A percentile compares a stretch with the other conserved stretches of the same genome.
Evolutionary conservation across 2,113 vertebrate genomes (phyloP).

Genomic region (Macaca fascicularis): DNA sequence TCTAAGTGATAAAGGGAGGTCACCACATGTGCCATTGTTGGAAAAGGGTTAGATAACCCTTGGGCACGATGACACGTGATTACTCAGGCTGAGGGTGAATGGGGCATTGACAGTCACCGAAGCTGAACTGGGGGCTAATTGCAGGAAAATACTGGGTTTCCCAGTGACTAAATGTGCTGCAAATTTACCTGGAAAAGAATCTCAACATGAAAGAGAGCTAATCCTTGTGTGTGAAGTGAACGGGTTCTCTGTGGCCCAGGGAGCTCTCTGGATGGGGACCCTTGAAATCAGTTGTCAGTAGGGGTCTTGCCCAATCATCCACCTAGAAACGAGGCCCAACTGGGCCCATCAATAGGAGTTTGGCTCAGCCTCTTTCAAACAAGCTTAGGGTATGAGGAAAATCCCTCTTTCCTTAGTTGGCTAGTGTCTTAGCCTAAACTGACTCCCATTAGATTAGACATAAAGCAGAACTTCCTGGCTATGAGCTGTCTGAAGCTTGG

Average conservation of each 20-base stretch:
- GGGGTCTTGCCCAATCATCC: background rate
- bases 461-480: background rate
- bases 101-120: background rate
- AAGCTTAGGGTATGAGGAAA: background rate
- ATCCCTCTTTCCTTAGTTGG: background rate
- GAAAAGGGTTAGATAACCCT: background rate
- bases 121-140: background rate
- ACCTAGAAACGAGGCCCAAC: background rate
- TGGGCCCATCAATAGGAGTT: background rate
- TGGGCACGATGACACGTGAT: accelerated
- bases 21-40: background rate
- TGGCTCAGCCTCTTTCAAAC: background rate
- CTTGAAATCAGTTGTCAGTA: background rate
- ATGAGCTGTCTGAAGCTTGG: background rate
- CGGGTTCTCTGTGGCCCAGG: background rate
- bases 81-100: background rate
- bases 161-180: background rate
- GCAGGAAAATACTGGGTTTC: background rate
- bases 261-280: background rate
- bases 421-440: background rate
- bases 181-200: background rate
- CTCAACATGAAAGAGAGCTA: background rate
- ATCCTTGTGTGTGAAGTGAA: too few species aligned
- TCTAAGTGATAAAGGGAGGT: background rate
- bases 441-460: background rate